These are phyloP conservation scores for Drosophila bocki DNA, from an alignment of 1,140 invertebrate genomes.

Conservation along the genomic window DNA sequence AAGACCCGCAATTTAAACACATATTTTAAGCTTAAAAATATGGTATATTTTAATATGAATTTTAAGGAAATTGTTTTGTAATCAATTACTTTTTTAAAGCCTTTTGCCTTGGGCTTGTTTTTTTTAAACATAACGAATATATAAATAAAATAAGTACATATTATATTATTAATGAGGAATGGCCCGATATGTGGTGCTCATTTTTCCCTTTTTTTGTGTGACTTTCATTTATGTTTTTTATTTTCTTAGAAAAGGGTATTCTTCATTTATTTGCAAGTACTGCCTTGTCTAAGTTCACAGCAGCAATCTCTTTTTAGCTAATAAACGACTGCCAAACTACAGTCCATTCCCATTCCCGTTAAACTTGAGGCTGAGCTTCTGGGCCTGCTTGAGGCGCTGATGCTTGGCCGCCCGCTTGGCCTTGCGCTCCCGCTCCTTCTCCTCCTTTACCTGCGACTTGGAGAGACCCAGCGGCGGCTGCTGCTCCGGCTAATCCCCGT, in stretches of 20 bases:
- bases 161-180: no score
- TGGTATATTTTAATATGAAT: background rate
- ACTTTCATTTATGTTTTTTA: no score
- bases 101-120: background rate
- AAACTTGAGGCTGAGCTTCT: conserved; percentile 59
- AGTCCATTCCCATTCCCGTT: conserved; percentile 68
- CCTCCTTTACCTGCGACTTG: conserved; percentile 90
- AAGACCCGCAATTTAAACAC: background rate
- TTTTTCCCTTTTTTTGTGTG: no score
- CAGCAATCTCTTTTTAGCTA: no score
- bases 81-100: background rate
- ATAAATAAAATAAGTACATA: no score
- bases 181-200: no score
- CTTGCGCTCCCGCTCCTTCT: conserved; percentile 88
- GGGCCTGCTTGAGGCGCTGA: conserved; percentile 75
- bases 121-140: background rate
- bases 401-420: conserved; percentile 74
- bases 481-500: conserved; percentile 38
- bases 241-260: no score
- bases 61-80: background rate
- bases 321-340: no score
- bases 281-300: no score
- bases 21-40: background rate
- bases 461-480: conserved; percentile 84
- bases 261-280: no score